phyloP scores from a whole-genome alignment of 2,888 invertebrate genomes.

The Campoletis raptor region DNA sequence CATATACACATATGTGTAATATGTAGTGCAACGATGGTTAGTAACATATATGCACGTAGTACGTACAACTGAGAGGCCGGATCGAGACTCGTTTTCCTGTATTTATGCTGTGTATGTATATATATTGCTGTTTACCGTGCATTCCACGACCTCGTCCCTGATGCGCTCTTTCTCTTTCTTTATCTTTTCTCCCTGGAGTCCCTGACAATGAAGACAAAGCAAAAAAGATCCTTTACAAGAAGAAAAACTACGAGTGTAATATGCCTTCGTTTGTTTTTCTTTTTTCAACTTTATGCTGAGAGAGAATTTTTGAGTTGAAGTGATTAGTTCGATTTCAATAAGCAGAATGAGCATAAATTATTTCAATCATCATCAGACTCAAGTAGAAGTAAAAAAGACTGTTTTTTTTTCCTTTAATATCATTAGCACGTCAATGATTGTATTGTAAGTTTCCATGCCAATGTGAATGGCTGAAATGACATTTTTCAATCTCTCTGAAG shows the following conservation, averaged over 20 bases:
- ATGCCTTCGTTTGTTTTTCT: conserved; percentile 9
- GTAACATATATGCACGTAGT: conserved; percentile 26
- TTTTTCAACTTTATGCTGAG: background rate
- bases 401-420: background rate
- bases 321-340: background rate
- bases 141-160: conserved; percentile 66
- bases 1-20: conserved; percentile 6
- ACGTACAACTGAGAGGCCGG: conserved; percentile 47
- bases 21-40: conserved; percentile 49
- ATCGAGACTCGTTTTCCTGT: conserved; percentile 61
- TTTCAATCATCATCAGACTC: background rate
- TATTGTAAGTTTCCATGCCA: background rate
- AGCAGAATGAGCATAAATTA: background rate
- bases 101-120: conserved; percentile 42
- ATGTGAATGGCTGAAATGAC: background rate
- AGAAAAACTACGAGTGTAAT: conserved; percentile 28
- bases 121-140: conserved; percentile 56
- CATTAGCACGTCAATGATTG: background rate
- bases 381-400: background rate
- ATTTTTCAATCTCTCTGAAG: conserved; percentile 18
- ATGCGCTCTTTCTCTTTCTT: conserved; percentile 53
- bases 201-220: conserved; percentile 68
- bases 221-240: conserved; percentile 58
- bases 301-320: background rate
- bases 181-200: conserved; percentile 34